Evolutionary conservation across 2,113 vertebrate species (phyloP), one percentile per base, ranked within the genome.

Genomic region (Nannospalax galili): DNA sequence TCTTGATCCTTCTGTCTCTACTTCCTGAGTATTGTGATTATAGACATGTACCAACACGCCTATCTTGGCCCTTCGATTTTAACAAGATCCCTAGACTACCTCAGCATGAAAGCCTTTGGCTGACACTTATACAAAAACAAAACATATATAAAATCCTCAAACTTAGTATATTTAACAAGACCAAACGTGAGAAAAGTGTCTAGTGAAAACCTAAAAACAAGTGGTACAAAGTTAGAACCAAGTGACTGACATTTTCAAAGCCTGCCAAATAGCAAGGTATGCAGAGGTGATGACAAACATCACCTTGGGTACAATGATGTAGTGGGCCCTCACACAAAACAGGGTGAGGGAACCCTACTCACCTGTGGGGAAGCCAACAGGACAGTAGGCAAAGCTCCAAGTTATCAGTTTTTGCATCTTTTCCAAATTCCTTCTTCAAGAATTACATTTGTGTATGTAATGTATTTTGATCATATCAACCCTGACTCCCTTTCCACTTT

Each of bases 71-170:
- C 84, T 62, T 82, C 62, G 62, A 75, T 93, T 80, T 95, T 77
- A 88, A 88, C 6, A 17, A 72, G 48, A 30, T 60, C 52, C 65
- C 77, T 1, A 56, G 32, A 52, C 37, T 30, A 8, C 45, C 70
- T 75, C 85, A 88, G 67, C 16, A 28, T 28, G 37, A n/a, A 5
- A 35, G 14, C 45, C 42, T 91, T 35, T 5, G 73, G 30, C 70
- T 84, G 89, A 90, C n/a, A 73, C 73, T 81, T 45, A 93, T 30
- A 42, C 22, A 72, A 37, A 77, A n/a, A n/a, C n/a, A n/a, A 92
- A 87, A 62, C 5, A 28, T 10, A 82, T 1, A n/a, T 3, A 2
- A 74, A n/a, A 56, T 84, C 80, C 14, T 69, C 28, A 75, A 56
- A 88, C 52, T 45, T 70, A 70, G n/a, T 28, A 52, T 42, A 62